Evolutionary conservation across 2,888 invertebrate genomes (phyloP), one percentile per base, ranked within the genome.

Genomic region (Apamea monoglypha): DNA sequence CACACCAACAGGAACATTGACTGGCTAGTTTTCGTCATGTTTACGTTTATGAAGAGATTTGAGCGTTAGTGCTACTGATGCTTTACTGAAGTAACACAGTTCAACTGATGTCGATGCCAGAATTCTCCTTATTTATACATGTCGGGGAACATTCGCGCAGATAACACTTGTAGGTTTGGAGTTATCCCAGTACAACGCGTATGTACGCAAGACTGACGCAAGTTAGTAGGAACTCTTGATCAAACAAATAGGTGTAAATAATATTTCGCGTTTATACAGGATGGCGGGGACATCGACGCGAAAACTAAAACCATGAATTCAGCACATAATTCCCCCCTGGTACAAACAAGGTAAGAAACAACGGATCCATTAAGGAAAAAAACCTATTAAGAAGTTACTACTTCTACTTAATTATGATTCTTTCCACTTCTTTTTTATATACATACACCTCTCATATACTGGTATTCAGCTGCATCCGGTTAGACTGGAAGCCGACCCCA

Each of bases 1-100:
- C 90, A 90, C 67, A 85, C 89, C 72, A 91, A 61, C 69, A 82
- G 36, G 29, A 25, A 56, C 25, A 56, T n/a, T 12, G 25, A 56
- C 56, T 56, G 56, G 56, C 1, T 56, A 12, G 56, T 56, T 56
- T 56, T 56, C 25, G 56, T 56, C 56, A 56, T 56, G 12, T n/a
- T 56, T 56, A n/a, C 56, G 56, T 56, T 56, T 56, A n/a, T 56
- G 25, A n/a, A 56, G 12, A 25, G 56, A n/a, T 56, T 56, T 71
- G 21, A 36, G 47, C 8, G 21, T 44, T 29, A 71, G 21, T 53
- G 71, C 29, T 50, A 47, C 29, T 80, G 80, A 63, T 84, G 67
- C 40, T 82, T 63, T 80, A 80, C 53, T 25, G 32, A 40, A 18
- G 63, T 36, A 40, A 66, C 29, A 16, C 74, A 40, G 36, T 72